Percentiles rank a stretch among this genome's conserved stretches.
phyloP scores from a whole-genome alignment of 1,140 invertebrate genomes.

The Hycleus phaleratus region DNA sequence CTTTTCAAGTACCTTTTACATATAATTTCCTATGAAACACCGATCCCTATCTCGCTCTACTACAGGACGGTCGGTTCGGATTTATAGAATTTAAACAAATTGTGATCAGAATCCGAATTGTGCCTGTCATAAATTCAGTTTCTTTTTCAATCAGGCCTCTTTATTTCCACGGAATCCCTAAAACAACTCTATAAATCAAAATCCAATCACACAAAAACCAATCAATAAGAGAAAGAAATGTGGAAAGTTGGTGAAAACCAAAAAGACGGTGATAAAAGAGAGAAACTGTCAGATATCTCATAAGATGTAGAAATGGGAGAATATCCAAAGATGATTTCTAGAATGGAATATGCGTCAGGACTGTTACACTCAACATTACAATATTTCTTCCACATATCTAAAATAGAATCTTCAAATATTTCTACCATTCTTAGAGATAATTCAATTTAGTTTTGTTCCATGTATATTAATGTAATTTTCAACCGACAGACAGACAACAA shows the following conservation, averaged over 20 bases:
- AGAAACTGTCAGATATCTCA: conserved; percentile 17
- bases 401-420: conserved; percentile 11
- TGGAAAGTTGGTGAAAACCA: too few relatives aligned
- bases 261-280: background rate
- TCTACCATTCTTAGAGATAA: conserved; percentile 10
- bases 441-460: conserved; percentile 6
- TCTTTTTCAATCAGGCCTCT: conserved; percentile 16
- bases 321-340: conserved; percentile 8
- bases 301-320: conserved; percentile 14
- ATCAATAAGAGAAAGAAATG: conserved; percentile 10
- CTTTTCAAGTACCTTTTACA: too few relatives aligned
- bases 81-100: too few relatives aligned
- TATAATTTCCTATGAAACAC: too few relatives aligned
- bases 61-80: too few relatives aligned
- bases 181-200: conserved; percentile 22
- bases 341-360: conserved; percentile 11
- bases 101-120: too few relatives aligned
- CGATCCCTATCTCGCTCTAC: too few relatives aligned
- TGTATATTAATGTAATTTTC: conserved; percentile 6
- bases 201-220: conserved; percentile 19
- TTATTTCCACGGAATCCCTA: conserved; percentile 13
- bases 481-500: background rate
- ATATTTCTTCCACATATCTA: conserved; percentile 17
- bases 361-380: conserved; percentile 15
- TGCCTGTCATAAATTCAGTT: background rate